Evolutionary conservation across 2,888 invertebrate species (phyloP), one percentile per base, ranked within the genome.

Genomic region (Beris morrisii): DNA sequence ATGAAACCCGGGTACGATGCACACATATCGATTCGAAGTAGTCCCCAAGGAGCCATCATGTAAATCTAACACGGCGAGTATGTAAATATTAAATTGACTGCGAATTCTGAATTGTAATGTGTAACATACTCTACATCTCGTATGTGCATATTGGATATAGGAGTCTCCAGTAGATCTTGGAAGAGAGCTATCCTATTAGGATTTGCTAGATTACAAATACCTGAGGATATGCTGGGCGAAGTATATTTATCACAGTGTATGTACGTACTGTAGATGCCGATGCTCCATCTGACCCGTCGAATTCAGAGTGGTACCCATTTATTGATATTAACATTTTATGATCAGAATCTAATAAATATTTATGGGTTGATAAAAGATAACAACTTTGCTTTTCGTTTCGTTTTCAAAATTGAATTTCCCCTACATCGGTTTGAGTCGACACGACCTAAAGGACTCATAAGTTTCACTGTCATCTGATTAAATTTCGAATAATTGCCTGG

Each of bases 51-150:
- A 66, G 64, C 66, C 65, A 69, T 70, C 67, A 70, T 69, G 67
- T 66, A 70, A 70, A 70, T 70, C 67, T 67, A 70, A 67, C 65
- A 68, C 64, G 56, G 54, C 58, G 58, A 64, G 69, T 72, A 72
- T 72, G 72, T 71, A 71, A 72, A 71, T 70, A 72, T 70, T 70
- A 73, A 73, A 73, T 73, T 73, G 73, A 73, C 73, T 73, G 69
- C 71, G 71, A 71, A 72, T 70, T 69, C 57, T 65, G 65, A 65
- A 65, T 65, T 65, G 65, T 65, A 65, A 65, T 65, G 46, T 65
- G 57, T n/a, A 38, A n/a, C 12, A 32, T 55, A 55, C n/a, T 38
- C 38, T 38, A 7, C 22, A 53, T 5, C 38, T 38, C 38, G 38
- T 5, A 5, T 7, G 9, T 38, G 7, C 9, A 38, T 38, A 38